Evolutionary conservation across 2,888 invertebrate species (phyloP), one percentile per base, ranked within the genome.

Genomic region (Aleiodes alternator): DNA sequence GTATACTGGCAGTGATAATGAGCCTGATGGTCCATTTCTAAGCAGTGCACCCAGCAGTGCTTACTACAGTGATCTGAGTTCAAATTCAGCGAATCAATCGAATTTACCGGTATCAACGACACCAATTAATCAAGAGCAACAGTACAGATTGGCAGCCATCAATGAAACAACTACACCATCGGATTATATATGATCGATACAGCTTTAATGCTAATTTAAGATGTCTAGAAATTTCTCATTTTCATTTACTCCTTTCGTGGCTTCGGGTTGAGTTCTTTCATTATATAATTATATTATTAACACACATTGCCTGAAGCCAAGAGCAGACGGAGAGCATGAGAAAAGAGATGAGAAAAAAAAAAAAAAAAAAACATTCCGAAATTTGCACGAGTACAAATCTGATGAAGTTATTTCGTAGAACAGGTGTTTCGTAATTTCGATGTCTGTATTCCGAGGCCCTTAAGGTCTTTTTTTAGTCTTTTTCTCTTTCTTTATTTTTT

Each of bases 31-130:
- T 34, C 92, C 92, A 53, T 90, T 90, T 59, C 76, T 89, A 61
- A 89, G 88, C 77, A 89, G 89, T 71, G 94, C 94, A 8, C 94
- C 94, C n/a, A 94, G 94, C 85, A 94, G 94, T 89, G 94, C 94
- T 34, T 94, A 94, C 87, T 94, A 94, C 87, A 94, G 94, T 75
- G 94, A 94, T 88, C 90, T 94, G 73, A 89, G 89, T 77, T 89
- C 89, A 48, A 89, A 87, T 79, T 89, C 89, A 14, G 82, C 87
- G 12, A 87, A 85, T 76, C 88, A 88, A 75, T 80, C 83, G 3
- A 75, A 80, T 11, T 55, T 83, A 5, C 77, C 84, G 4, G 69
- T 79, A n/a, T 79, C 73, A 8, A 75, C 79, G 56, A 55, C 64
- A 4, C 31, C 57, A 7, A 53, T 82, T 80, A 55, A 82, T 74